Percentiles rank a stretch among this genome's conserved stretches.
Evolutionary conservation across 2,113 vertebrate genomes (phyloP).

Genomic region (Procavia capensis): DNA sequence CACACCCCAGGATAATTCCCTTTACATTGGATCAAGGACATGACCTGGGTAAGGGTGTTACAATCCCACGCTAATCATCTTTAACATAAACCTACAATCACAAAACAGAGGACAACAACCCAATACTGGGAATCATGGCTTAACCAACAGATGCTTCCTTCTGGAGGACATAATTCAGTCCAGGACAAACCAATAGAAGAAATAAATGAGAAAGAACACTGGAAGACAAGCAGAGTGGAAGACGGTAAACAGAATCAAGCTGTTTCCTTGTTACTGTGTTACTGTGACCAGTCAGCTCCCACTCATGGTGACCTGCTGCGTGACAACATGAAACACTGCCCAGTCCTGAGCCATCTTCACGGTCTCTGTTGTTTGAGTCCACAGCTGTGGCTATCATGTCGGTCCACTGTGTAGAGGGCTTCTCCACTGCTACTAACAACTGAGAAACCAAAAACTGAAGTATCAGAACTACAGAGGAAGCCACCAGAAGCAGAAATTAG

Average conservation of each 20-base stretch:
- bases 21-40: no score
- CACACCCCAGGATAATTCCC: no score
- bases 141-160: no score
- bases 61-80: no score
- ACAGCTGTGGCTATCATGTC: background rate
- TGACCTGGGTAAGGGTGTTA: no score
- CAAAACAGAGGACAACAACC: no score
- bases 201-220: background rate
- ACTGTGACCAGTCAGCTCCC: background rate
- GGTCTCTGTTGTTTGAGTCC: background rate
- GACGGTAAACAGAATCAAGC: background rate
- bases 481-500: background rate
- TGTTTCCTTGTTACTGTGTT: background rate
- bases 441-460: background rate
- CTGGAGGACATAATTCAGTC: no score
- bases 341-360: background rate
- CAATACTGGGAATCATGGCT: no score
- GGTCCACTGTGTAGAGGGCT: background rate
- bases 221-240: background rate
- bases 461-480: background rate
- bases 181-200: constrained; percentile 12
- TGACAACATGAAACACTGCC: background rate
- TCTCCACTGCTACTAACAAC: background rate
- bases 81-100: no score
- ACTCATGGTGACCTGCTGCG: background rate